A percentile compares a stretch with the other conserved stretches of the same genome.
These are phyloP conservation scores for Camarhynchus parvulus DNA, from an alignment of 2,113 vertebrate species.

Conservation along the genomic window DNA sequence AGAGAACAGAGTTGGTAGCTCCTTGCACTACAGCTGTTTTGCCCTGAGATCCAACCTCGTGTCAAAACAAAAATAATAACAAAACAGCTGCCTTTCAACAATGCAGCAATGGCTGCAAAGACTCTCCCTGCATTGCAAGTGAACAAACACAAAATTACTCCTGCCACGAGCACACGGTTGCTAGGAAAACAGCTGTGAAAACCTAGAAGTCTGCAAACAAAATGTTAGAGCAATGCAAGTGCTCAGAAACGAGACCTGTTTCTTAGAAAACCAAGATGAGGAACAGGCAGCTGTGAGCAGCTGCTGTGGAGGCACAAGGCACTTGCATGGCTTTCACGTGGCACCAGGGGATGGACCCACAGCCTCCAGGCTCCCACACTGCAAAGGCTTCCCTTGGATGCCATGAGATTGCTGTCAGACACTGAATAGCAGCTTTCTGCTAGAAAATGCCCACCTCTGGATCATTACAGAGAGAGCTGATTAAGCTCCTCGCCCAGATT, in stretches of 20 bases:
- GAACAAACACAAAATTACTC: not conserved
- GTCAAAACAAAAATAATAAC: not conserved
- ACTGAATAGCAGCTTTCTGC: not conserved
- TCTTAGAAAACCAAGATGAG: not conserved
- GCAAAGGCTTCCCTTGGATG: not conserved
- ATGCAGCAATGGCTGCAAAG: not conserved
- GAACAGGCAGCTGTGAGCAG: not conserved
- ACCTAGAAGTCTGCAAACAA: constrained; percentile 62
- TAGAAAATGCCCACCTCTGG: not conserved
- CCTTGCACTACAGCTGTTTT: not conserved
- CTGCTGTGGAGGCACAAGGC: not conserved
- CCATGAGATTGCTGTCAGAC: accelerated
- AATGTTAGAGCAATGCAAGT: not conserved
- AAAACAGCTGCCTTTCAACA: not conserved
- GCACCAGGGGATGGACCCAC: not conserved
- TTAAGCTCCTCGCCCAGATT: not conserved
- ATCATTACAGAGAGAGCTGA: not conserved
- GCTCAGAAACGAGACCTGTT: not conserved
- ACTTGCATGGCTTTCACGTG: not conserved
- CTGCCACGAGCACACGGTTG: not conserved
- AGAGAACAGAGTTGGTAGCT: not conserved
- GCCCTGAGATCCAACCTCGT: not conserved
- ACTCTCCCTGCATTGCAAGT: not conserved
- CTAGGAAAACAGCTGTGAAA: constrained; percentile 62
- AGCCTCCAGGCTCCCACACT: not conserved